Evolutionary conservation across 1,140 invertebrate genomes (phyloP).

Genomic region (Coelopa frigida): DNA sequence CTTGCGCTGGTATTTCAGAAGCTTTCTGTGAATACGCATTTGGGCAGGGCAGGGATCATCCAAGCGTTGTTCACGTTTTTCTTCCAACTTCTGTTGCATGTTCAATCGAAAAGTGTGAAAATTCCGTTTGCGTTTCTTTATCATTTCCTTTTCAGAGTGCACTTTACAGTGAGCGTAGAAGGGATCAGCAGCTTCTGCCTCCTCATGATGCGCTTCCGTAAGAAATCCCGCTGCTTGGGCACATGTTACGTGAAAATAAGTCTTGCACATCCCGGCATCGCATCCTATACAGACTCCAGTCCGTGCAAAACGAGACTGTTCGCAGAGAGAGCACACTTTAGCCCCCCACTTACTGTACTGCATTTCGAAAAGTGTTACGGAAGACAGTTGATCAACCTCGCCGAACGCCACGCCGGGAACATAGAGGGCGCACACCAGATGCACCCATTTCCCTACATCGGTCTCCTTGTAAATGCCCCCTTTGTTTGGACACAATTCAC

Average conservation of each 20-base stretch:
- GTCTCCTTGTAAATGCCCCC: constrained; percentile 96
- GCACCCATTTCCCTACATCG: constrained; percentile 94
- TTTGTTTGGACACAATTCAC: constrained; percentile 80
- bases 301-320: constrained; percentile 74
- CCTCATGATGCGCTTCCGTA: constrained; percentile 87
- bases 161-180: constrained; percentile 95
- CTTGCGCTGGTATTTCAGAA: constrained; percentile 68
- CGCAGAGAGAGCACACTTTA: constrained; percentile 78
- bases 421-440: constrained; percentile 93
- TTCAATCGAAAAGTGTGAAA: constrained; percentile 82
- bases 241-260: constrained; percentile 96
- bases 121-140: constrained; percentile 74
- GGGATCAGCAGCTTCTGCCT: constrained; percentile 90
- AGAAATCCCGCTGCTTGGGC: constrained; percentile 88
- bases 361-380: constrained; percentile 91
- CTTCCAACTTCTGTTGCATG: constrained; percentile 48
- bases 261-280: constrained; percentile 96
- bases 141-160: constrained; percentile 76
- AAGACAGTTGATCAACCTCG: constrained; percentile 80
- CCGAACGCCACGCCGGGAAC: constrained; percentile 95
- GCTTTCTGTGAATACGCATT: constrained; percentile 66
- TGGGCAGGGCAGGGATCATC: constrained; percentile 55
- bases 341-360: constrained; percentile 91
- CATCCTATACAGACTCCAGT: constrained; percentile 94
- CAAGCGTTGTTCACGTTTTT: constrained; percentile 42